Conservation (phyloP, 2,888 invertebrate species). For the Girardia tigrina region DNA sequence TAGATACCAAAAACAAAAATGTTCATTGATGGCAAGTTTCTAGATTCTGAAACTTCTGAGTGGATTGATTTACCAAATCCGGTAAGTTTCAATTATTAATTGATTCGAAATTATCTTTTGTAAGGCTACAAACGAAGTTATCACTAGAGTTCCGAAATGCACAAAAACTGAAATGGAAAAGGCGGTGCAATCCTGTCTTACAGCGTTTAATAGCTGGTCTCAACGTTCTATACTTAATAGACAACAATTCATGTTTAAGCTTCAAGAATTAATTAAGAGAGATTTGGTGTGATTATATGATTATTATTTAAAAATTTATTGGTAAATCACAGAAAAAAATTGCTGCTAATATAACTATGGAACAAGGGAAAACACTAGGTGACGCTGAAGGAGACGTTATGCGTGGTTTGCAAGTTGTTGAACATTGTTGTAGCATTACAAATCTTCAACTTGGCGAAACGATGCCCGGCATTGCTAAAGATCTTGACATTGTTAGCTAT, state of each 20-base stretch:
- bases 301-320: slow-evolving; percentile 14
- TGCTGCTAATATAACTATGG: slow-evolving; percentile 76
- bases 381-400: slow-evolving; percentile 97
- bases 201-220: slow-evolving; percentile 70
- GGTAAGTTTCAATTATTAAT: slow-evolving; percentile 43
- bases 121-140: slow-evolving; percentile 54
- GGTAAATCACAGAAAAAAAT: slow-evolving; percentile 58
- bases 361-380: slow-evolving; percentile 87
- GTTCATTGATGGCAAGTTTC: slow-evolving; percentile 81
- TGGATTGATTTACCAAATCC: slow-evolving; percentile 93
- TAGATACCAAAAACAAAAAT: slow-evolving; percentile 66
- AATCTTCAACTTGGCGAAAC: slow-evolving; percentile 81
- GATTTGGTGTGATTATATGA: slow-evolving; percentile 58
- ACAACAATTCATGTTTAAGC: slow-evolving; percentile 78
- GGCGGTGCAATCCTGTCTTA: slow-evolving; percentile 72
- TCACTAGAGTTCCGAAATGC: slow-evolving; percentile 70
- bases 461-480: slow-evolving; percentile 67
- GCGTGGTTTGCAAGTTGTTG: slow-evolving; percentile 81
- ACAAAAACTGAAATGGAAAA: slow-evolving; percentile 74
- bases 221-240: slow-evolving; percentile 76
- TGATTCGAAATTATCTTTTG: not conserved
- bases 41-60: slow-evolving; percentile 75
- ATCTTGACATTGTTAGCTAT: slow-evolving; percentile 89
- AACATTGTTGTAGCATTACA: slow-evolving; percentile 84
- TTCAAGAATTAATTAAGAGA: slow-evolving; percentile 67